Evolutionary conservation across 2,888 invertebrate species (phyloP).

Genomic region (Rambutsinella grinnellia): DNA sequence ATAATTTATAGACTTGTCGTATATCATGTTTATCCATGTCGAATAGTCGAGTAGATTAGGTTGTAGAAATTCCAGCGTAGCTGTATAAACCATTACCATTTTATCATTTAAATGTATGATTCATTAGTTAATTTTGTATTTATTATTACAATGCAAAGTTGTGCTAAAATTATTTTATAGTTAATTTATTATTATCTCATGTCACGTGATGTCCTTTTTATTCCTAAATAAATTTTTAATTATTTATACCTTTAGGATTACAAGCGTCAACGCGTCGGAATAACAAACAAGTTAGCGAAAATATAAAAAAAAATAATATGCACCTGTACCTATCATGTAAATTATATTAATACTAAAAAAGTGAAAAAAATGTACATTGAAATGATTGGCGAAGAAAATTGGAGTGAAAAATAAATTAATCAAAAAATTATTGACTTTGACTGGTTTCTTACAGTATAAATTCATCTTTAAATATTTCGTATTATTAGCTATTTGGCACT

Average conservation of each 20-base stretch:
- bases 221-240: constrained; percentile 7
- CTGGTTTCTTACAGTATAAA: too few species aligned
- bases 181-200: background rate
- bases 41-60: background rate
- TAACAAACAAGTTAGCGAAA: background rate
- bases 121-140: too few species aligned
- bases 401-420: background rate
- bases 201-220: constrained; percentile 11
- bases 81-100: background rate
- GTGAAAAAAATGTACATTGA: background rate
- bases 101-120: background rate
- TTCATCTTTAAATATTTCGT: too few species aligned
- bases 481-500: background rate
- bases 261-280: too few species aligned
- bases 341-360: constrained; percentile 1
- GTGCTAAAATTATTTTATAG: too few species aligned
- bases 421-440: too few species aligned
- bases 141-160: too few species aligned
- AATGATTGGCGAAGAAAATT: background rate
- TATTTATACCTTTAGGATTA: constrained; percentile 2
- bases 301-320: constrained; percentile 1
- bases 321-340: constrained; percentile 23
- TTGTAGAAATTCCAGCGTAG: background rate
- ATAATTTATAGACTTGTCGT: background rate
- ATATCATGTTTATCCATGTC: background rate